Base-by-base conservation (phyloP, 2,797 vertebrate species). In the Hozukius guyotensis region DNA sequence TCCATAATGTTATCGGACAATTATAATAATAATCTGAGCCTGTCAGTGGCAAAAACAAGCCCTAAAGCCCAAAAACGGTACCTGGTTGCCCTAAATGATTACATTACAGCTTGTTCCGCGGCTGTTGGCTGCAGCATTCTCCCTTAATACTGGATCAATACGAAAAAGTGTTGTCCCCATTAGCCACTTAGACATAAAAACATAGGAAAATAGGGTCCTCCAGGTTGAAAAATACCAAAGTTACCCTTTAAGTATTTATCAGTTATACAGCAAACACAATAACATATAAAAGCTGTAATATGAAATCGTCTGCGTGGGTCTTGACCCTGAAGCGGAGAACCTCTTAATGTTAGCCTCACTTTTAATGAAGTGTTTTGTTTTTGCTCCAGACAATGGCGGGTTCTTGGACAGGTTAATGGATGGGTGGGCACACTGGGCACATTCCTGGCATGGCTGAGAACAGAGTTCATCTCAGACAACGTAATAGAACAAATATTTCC, bases 401-500 rank as follows among this genome's bases (percentile, higher is more conserved):
- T 90, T 96, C 89, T 81, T 92, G 79, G 93, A 94, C 89, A 92
- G 91, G 91, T 96, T 96, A 94, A 94, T 89, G 91, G 90, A 90
- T 95, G 95, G 95, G 94, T 86, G 83, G 88, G 86, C 95, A 94
- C 94, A 91, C 95, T 84, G 89, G 92, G 93, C 93, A 91, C 93
- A 46, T 97, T 97, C 94, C 95, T 97, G 95, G 93, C 95, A 96
- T 93, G 91, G 61, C 89, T 94, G 88, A 95, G 95, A 96, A 94
- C 92, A 88, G 89, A 94, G 95, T 96, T 97, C 94, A 95, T 95
- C 95, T 94, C 87, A 86, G 87, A 92, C 71, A 87, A 95, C 77
- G 89, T 94, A 95, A 95, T 92, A 94, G 88, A 96, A 95, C 95
- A 96, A 96, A 96, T 95, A 96, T 97, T 95, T 95, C 89, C 94